Conservation (phyloP, 2,113 vertebrate species). For the Thunnus thynnus region DNA sequence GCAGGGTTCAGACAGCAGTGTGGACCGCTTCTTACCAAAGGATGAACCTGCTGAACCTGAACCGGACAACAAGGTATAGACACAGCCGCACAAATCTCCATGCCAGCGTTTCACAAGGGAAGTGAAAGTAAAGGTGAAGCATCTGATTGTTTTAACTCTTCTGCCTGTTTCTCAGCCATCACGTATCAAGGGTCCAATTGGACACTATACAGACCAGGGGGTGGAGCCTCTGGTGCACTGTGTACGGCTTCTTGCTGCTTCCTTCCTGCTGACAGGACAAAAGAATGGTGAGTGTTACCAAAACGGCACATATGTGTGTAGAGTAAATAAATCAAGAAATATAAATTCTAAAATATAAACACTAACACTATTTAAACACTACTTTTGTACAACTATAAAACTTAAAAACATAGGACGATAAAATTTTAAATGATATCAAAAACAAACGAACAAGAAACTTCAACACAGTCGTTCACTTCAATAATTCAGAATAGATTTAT, state of each 20-base stretch:
- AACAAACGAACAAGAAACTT: no score
- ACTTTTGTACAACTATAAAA: no score
- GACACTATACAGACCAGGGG: conserved; percentile 89
- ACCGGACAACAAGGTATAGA: conserved; percentile 89
- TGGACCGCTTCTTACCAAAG: conserved; percentile 89
- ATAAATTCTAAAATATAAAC: no score
- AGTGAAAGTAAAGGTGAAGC: neutral
- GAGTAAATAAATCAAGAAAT: no score
- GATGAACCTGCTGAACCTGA: conserved; percentile 91
- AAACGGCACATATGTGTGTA: no score
- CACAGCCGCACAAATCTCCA: neutral
- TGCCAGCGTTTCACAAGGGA: neutral
- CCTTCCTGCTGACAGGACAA: conserved; percentile 93
- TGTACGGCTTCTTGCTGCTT: conserved; percentile 93
- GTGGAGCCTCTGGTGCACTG: conserved; percentile 93
- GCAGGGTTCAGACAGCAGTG: conserved; percentile 92
- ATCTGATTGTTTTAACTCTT: neutral
- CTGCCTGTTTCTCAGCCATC: conserved; percentile 84
- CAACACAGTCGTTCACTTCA: no score
- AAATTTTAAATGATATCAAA: no score
- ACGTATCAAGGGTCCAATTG: conserved; percentile 93
- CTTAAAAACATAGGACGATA: no score
- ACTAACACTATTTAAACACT: no score
- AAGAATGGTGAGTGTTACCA: conserved; percentile 87
- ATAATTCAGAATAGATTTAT: no score